Evolutionary conservation across 2,888 invertebrate genomes (phyloP).

Genomic region (Dorcus hopei): DNA sequence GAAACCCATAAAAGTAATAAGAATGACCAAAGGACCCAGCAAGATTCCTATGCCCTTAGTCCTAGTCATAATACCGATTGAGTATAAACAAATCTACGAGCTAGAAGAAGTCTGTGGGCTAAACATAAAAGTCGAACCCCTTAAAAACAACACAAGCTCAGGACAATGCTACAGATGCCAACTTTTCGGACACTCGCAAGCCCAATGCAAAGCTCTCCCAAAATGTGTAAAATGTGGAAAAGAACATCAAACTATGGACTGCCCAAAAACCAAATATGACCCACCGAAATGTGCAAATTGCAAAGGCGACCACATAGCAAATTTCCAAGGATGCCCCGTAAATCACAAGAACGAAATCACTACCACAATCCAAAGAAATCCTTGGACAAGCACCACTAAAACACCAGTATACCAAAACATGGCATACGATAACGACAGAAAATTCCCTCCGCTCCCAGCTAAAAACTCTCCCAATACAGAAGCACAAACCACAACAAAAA

Average conservation of each 20-base stretch:
- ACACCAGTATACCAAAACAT: too few species aligned
- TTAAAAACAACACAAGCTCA: constrained; percentile 26
- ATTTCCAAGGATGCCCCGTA: constrained; percentile 38
- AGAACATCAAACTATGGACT: constrained; percentile 43
- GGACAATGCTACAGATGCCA: constrained; percentile 51
- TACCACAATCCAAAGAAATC: background rate
- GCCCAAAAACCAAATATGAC: constrained; percentile 31
- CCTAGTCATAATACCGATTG: background rate
- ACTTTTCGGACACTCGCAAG: constrained; percentile 49
- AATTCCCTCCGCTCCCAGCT: too few species aligned
- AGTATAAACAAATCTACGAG: background rate
- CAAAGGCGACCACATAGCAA: constrained; percentile 42
- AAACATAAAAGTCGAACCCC: background rate
- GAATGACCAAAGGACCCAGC: too few species aligned
- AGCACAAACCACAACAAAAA: too few species aligned
- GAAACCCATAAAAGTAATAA: too few species aligned
- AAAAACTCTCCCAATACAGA: too few species aligned
- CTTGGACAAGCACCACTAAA: too few species aligned
- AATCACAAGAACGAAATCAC: too few species aligned
- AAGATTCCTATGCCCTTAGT: background rate
- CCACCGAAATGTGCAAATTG: constrained; percentile 48
- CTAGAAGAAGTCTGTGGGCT: background rate
- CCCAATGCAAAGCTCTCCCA: constrained; percentile 43
- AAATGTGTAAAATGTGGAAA: constrained; percentile 51
- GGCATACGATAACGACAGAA: too few species aligned